phyloP scores from a whole-genome alignment of 2,888 invertebrate genomes.

The Uropetala carovei region DNA sequence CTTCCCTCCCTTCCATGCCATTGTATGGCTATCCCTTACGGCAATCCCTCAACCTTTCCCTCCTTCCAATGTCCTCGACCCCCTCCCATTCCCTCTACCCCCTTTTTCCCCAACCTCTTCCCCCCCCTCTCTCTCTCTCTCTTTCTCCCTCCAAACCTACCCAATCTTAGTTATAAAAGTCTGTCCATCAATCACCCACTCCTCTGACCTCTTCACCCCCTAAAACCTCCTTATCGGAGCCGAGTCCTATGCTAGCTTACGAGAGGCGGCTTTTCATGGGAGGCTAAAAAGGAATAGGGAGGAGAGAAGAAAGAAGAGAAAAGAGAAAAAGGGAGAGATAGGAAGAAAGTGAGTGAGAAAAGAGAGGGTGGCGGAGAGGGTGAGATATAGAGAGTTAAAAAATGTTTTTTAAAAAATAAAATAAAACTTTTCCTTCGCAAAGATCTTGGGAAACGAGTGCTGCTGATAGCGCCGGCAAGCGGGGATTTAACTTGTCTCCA shows the following conservation, averaged over 20 bases:
- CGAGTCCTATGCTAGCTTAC: slow-evolving; percentile 21
- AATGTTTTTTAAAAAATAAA: not conserved
- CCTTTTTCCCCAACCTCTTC: not conserved
- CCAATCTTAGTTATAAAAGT: slow-evolving; percentile 10
- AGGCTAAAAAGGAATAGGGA: slow-evolving; percentile 5
- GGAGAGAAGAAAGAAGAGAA: not conserved
- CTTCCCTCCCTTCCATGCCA: slow-evolving; percentile 24
- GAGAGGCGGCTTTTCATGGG: slow-evolving; percentile 45
- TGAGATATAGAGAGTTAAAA: slow-evolving; percentile 5
- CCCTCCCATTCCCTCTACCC: not conserved
- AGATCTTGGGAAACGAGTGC: slow-evolving; percentile 13
- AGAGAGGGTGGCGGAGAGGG: not conserved
- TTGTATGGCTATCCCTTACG: slow-evolving; percentile 1
- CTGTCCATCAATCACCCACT: slow-evolving; percentile 47
- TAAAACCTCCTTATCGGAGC: slow-evolving; percentile 38
- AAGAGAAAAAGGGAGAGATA: not conserved
- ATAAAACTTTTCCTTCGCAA: not conserved
- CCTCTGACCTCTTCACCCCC: slow-evolving; percentile 32
- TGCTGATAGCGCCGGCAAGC: not conserved
- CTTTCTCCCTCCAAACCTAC: not conserved
- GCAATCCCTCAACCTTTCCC: slow-evolving; percentile 36
- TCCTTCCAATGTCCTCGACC: not conserved
- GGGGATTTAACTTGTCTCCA: slow-evolving; percentile 21
- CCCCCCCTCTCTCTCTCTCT: not conserved
- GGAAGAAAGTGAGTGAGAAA: not conserved